Conservation (phyloP, 1,140 invertebrate genomes). For the Pteromalus puparum region DNA sequence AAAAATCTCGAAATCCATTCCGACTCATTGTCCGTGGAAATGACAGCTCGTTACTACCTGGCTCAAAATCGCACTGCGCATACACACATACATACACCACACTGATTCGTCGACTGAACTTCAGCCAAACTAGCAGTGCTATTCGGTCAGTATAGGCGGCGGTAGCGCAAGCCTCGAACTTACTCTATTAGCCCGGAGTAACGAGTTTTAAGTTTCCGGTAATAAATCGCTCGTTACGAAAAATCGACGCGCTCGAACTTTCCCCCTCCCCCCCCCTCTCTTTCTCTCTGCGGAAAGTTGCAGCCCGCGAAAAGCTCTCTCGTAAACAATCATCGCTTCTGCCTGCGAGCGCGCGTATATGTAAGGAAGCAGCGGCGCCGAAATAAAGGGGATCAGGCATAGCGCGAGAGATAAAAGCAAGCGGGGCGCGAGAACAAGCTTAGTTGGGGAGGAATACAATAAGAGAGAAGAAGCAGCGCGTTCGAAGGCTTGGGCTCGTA, state of each 20-base stretch:
- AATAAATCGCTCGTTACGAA: constrained; percentile 1
- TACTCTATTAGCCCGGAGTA: neutral
- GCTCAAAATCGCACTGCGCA: too few species aligned
- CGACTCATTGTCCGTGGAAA: too few species aligned
- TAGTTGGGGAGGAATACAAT: neutral
- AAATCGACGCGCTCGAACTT: neutral
- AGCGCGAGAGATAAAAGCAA: neutral
- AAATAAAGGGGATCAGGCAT: neutral
- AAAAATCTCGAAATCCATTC: too few species aligned
- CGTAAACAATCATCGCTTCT: neutral
- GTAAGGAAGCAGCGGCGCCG: too few species aligned
- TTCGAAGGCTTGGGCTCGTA: constrained; percentile 5
- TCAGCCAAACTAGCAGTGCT: neutral
- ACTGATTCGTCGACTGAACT: neutral
- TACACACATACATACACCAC: too few species aligned
- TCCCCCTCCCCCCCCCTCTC: too few species aligned
- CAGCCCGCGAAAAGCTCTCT: neutral
- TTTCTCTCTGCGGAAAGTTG: neutral
- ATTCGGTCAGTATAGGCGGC: neutral
- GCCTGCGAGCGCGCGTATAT: neutral
- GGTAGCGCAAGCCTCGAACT: neutral
- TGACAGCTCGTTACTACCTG: too few species aligned
- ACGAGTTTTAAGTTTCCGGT: neutral
- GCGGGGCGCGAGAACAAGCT: neutral
- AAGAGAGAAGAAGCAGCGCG: neutral